Percentiles rank a stretch among this genome's conserved stretches.
phyloP scores from a whole-genome alignment of 1,140 invertebrate species.

The Polyergus mexicanus region DNA sequence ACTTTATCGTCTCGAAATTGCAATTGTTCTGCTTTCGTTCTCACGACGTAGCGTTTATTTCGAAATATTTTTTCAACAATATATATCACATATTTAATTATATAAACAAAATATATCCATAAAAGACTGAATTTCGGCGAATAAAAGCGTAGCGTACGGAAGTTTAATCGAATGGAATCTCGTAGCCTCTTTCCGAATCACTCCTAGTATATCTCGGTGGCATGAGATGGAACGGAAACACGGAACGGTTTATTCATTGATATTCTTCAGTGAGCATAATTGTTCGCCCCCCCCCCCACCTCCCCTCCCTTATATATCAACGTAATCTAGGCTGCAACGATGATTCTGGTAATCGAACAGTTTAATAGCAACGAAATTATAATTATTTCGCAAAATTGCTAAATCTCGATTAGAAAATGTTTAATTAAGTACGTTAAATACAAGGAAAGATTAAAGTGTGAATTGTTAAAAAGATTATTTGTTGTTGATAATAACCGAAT shows the following conservation, averaged over 20 bases:
- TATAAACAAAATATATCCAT: background rate
- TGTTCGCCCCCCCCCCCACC: conserved; percentile 59
- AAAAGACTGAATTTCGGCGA: conserved; percentile 11
- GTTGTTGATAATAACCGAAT: background rate
- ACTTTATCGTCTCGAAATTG: background rate
- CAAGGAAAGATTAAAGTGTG: background rate
- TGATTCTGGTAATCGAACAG: conserved; percentile 55
- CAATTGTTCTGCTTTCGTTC: background rate
- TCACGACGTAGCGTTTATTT: background rate
- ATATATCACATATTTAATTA: no score
- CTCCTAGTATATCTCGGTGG: background rate
- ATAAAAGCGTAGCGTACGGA: conserved; percentile 71
- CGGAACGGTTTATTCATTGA: conserved; percentile 36
- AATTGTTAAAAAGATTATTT: background rate
- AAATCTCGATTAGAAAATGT: background rate
- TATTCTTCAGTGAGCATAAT: conserved; percentile 60
- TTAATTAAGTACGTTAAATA: background rate
- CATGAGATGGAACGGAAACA: conserved; percentile 63
- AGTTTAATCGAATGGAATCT: conserved; percentile 29
- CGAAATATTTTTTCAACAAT: background rate
- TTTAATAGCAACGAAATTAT: conserved; percentile 4
- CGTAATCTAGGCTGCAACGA: conserved; percentile 31
- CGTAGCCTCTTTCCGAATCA: background rate
- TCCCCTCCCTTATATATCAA: conserved; percentile 55
- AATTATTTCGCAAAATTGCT: background rate